Conservation (phyloP, 2,888 invertebrate genomes). For the Drosophila vallismaia region DNA sequence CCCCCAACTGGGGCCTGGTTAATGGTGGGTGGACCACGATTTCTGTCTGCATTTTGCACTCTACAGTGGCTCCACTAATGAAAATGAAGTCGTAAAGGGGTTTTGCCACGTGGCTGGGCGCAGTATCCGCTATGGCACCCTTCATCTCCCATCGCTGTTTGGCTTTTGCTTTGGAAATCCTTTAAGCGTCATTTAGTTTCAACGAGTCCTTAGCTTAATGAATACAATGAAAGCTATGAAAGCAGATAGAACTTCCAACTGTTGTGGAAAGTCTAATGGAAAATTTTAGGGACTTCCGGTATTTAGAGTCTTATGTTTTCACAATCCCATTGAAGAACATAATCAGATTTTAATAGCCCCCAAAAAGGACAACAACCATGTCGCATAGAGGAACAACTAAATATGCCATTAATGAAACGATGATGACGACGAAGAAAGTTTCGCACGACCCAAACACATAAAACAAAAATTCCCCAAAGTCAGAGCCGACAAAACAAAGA, state of each 20-base stretch:
- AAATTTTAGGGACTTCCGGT: constrained; percentile 21
- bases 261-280: constrained; percentile 37
- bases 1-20: background rate
- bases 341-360: constrained; percentile 66
- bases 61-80: constrained; percentile 30
- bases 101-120: constrained; percentile 38
- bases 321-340: constrained; percentile 41
- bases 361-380: constrained; percentile 22
- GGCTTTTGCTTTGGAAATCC: constrained; percentile 14
- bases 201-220: constrained; percentile 49
- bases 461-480: constrained; percentile 64
- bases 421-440: constrained; percentile 54
- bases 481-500: constrained; percentile 41
- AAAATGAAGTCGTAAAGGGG: constrained; percentile 47
- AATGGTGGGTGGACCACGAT: constrained; percentile 10
- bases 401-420: constrained; percentile 63
- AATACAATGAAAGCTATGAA: constrained; percentile 26
- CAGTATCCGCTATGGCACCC: background rate
- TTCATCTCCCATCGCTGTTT: background rate
- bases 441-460: constrained; percentile 67
- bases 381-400: constrained; percentile 49
- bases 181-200: constrained; percentile 45
- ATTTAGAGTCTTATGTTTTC: constrained; percentile 19
- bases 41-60: constrained; percentile 32
- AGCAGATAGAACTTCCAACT: constrained; percentile 12